Conservation (phyloP, 2,888 invertebrate genomes). For the Athetis lepigone region DNA sequence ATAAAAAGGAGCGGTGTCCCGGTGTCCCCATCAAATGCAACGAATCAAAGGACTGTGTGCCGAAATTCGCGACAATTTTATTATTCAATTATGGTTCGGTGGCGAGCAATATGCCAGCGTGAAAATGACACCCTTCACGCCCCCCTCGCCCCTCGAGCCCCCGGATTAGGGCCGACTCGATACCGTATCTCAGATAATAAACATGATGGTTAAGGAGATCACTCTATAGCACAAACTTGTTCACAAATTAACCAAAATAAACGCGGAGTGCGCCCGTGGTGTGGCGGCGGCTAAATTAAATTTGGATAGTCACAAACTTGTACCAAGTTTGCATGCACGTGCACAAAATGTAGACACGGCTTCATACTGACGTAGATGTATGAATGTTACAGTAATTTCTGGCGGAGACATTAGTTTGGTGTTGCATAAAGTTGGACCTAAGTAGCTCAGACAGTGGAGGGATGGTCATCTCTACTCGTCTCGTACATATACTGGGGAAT, state of each 20-base stretch:
- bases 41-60: constrained; percentile 75
- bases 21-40: constrained; percentile 66
- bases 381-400: constrained; percentile 67
- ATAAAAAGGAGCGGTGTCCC: constrained; percentile 59
- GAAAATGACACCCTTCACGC: constrained; percentile 80
- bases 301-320: constrained; percentile 76
- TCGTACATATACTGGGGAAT: constrained; percentile 46
- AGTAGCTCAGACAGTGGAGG: constrained; percentile 23
- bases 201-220: constrained; percentile 79
- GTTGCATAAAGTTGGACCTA: constrained; percentile 63
- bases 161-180: constrained; percentile 71
- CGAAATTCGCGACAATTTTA: constrained; percentile 82
- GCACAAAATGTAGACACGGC: constrained; percentile 65
- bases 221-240: constrained; percentile 77
- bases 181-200: constrained; percentile 77
- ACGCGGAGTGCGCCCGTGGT: constrained; percentile 57
- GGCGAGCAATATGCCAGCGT: constrained; percentile 80
- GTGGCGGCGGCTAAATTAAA: constrained; percentile 77
- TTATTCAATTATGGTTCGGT: constrained; percentile 83
- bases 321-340: constrained; percentile 73
- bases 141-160: constrained; percentile 65
- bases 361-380: constrained; percentile 56
- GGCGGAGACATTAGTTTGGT: constrained; percentile 67
- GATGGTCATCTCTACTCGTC: constrained; percentile 41
- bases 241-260: constrained; percentile 80